These are phyloP conservation scores for Mesocricetus auratus DNA, from an alignment of 2,113 vertebrate species.

Conservation along the genomic window DNA sequence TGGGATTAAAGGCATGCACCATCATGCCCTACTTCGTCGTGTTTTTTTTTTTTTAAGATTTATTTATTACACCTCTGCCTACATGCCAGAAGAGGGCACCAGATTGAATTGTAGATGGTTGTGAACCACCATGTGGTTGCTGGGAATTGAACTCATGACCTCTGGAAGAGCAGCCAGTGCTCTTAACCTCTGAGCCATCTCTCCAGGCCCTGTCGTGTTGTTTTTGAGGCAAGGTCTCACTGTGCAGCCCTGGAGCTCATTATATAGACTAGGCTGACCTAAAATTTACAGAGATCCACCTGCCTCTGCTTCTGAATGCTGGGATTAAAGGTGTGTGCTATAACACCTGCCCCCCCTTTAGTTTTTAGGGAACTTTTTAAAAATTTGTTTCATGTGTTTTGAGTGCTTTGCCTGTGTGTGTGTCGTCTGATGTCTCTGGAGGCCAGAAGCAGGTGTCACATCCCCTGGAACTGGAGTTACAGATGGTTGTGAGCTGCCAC, in stretches of 20 bases:
- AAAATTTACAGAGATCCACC: background rate
- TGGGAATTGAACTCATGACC: no score
- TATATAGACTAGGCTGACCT: background rate
- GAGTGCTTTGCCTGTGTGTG: background rate
- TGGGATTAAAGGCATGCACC: no score
- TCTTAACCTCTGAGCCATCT: no score
- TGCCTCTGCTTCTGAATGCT: background rate
- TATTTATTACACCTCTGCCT: no score
- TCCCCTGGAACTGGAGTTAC: background rate
- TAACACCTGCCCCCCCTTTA: background rate
- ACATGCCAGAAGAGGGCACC: no score
- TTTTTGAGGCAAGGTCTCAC: background rate
- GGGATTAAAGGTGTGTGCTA: background rate
- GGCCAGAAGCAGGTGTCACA: background rate
- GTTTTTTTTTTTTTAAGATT: no score
- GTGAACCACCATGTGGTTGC: no score
- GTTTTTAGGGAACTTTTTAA: background rate
- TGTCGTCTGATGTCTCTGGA: background rate
- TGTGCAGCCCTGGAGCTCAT: background rate
- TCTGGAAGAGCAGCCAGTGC: no score
- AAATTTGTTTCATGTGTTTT: background rate
- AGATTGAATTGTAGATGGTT: no score
- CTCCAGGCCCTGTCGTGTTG: no score
- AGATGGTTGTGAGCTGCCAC: background rate
- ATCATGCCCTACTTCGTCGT: background rate